Base-by-base conservation (phyloP, 2,113 vertebrate species). In the Chaetorhynchus papuensis region DNA sequence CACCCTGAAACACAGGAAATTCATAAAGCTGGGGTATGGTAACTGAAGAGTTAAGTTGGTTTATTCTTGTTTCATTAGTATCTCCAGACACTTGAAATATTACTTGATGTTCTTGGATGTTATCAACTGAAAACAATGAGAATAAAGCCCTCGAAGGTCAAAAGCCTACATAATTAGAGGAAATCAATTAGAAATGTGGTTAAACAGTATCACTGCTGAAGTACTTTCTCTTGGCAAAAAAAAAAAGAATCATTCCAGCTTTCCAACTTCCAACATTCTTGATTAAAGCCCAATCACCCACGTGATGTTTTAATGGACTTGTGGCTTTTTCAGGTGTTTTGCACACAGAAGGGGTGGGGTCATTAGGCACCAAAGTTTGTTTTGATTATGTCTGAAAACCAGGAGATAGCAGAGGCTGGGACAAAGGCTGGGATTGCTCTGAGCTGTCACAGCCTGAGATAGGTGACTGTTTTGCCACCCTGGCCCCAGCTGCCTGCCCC, bases 121-220 rank as follows among this genome's bases (percentile, higher is more conserved):
- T 98, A 98, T 97, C 97, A 97, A 96, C 91, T 66, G 83, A 95
- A 97, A 98, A 98, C 97, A 98, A 97, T 96, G 87, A 96, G 93
- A 97, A 96, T 96, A 96, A 97, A 96, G 95, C 68, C 87, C 92
- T 93, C 5, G 7, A 95, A 97, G 96, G 96, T 97, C 97, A 98
- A 97, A 96, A 74, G 91, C 77, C 93, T 87, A 96, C 97, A 97
- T 96, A 97, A 97, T 97, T 96, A 97, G 92, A 97, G 97, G 97
- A 98, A 98, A 96, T 86, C 94, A 96, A 98, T 97, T 97, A 97
- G 95, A 95, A 98, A 92, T n/a, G 78, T 81, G 84, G 85, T 65
- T 94, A 97, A 84, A 93, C 63, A 60, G 65, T 89, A 78, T 96
- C 91, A 95, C 53, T 74, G 49, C 81, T 66, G 33, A 96, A 94